Percentiles rank a stretch among this genome's conserved stretches.
Evolutionary conservation across 2,797 vertebrate genomes (phyloP).

Genomic region (Melanotaenia pygmaea): DNA sequence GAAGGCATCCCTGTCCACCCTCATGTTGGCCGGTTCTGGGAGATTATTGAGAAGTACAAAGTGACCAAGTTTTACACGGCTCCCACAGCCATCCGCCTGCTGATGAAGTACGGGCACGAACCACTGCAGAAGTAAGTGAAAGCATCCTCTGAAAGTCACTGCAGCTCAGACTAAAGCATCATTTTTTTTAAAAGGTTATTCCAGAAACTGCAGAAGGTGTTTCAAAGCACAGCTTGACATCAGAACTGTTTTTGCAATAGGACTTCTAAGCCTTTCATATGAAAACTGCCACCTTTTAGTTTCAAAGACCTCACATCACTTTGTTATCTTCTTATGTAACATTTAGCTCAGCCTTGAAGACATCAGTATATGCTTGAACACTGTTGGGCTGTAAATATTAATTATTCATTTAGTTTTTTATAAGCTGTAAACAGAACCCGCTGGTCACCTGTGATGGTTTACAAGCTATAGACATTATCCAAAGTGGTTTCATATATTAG

Average conservation of each 20-base stretch:
- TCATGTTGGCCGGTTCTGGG: constrained; percentile 83
- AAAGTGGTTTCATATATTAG: too few species aligned
- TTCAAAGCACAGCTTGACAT: constrained; percentile 10
- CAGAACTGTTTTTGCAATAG: neutral
- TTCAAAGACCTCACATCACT: constrained; percentile 12
- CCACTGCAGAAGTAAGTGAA: constrained; percentile 78
- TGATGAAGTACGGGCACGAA: constrained; percentile 85
- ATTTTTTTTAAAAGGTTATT: neutral
- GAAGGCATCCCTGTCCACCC: constrained; percentile 84
- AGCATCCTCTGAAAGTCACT: neutral
- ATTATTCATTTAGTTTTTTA: neutral
- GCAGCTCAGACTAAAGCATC: neutral
- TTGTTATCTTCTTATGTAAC: constrained; percentile 6
- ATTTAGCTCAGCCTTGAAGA: neutral
- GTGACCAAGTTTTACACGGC: constrained; percentile 87
- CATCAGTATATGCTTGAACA: neutral
- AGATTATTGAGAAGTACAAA: constrained; percentile 84
- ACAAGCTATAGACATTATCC: neutral
- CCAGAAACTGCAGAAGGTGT: neutral
- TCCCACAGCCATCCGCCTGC: constrained; percentile 84
- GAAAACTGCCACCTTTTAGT: constrained; percentile 9
- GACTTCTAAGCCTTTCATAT: neutral
- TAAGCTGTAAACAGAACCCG: neutral
- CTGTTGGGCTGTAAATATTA: neutral
- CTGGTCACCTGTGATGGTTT: neutral